Conservation (phyloP, 2,888 invertebrate species). For the Hypsopygia costalis region DNA sequence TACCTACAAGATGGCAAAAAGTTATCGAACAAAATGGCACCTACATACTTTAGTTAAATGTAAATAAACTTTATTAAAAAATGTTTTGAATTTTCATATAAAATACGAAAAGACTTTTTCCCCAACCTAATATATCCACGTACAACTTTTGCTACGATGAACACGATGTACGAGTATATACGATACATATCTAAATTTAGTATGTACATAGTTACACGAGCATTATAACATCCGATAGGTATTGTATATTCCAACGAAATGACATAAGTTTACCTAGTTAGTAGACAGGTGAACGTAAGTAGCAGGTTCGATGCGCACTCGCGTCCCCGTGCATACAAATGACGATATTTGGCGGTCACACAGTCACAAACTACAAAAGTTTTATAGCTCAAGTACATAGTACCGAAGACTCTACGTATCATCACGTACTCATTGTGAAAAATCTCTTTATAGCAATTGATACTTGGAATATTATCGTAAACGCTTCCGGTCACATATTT, state of each 20-base stretch:
- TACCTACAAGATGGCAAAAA: too few relatives aligned
- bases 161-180: too few relatives aligned
- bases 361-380: conserved; percentile 48
- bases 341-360: conserved; percentile 63
- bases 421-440: conserved; percentile 62
- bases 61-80: too few relatives aligned
- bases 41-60: too few relatives aligned
- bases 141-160: too few relatives aligned
- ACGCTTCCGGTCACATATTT: conserved; percentile 64
- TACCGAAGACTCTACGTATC: conserved; percentile 32
- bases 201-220: too few relatives aligned
- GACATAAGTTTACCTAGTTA: conserved; percentile 20
- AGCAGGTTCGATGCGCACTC: conserved; percentile 39
- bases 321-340: conserved; percentile 55
- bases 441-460: conserved; percentile 54
- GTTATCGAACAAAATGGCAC: too few relatives aligned
- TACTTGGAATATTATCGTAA: conserved; percentile 58
- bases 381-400: conserved; percentile 44
- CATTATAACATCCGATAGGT: conserved; percentile 19
- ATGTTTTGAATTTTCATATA: too few relatives aligned
- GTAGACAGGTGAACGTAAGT: conserved; percentile 36
- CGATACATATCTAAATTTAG: too few relatives aligned
- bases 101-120: too few relatives aligned
- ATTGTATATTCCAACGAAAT: conserved; percentile 6
- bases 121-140: too few relatives aligned